These are phyloP conservation scores for Aphelenchoides avenae DNA, from an alignment of 1,140 invertebrate species.

Conservation along the genomic window DNA sequence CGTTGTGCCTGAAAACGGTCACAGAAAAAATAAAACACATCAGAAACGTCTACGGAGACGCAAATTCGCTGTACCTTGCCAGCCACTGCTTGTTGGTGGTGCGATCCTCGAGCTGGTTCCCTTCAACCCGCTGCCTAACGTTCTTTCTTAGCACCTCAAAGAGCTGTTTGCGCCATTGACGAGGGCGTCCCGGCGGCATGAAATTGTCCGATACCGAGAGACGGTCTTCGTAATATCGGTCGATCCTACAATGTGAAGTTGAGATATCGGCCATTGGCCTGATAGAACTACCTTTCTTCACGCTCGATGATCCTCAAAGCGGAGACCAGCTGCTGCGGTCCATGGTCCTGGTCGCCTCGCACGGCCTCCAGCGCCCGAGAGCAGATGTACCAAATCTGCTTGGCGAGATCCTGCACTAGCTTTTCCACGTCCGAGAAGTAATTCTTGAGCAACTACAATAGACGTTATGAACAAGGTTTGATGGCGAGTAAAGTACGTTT, in stretches of 20 bases:
- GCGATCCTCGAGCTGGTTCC: constrained; percentile 83
- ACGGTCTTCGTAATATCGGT: constrained; percentile 54
- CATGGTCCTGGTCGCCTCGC: constrained; percentile 82
- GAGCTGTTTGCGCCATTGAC: constrained; percentile 82
- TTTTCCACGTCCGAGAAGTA: constrained; percentile 92
- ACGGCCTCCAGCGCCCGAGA: constrained; percentile 86
- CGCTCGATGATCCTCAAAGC: constrained; percentile 90
- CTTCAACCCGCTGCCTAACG: constrained; percentile 61
- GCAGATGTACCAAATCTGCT: constrained; percentile 82
- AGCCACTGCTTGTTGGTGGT: constrained; percentile 91
- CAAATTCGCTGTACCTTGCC: constrained; percentile 63
- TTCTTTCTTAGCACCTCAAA: constrained; percentile 59
- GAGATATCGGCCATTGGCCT: too few relatives aligned
- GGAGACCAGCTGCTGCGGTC: constrained; percentile 91
- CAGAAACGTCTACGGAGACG: constrained; percentile 58
- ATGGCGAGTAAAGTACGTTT: constrained; percentile 61
- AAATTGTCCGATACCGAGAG: constrained; percentile 66
- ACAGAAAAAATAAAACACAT: constrained; percentile 66
- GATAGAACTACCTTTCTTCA: constrained; percentile 77
- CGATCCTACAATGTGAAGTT: constrained; percentile 59
- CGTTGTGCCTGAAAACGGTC: not conserved
- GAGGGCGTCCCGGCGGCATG: constrained; percentile 83
- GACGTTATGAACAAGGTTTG: not conserved
- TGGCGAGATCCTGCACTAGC: constrained; percentile 80
- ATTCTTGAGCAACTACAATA: constrained; percentile 71